Evolutionary conservation across 2,888 invertebrate genomes (phyloP).

Genomic region (Eudemis profundana): DNA sequence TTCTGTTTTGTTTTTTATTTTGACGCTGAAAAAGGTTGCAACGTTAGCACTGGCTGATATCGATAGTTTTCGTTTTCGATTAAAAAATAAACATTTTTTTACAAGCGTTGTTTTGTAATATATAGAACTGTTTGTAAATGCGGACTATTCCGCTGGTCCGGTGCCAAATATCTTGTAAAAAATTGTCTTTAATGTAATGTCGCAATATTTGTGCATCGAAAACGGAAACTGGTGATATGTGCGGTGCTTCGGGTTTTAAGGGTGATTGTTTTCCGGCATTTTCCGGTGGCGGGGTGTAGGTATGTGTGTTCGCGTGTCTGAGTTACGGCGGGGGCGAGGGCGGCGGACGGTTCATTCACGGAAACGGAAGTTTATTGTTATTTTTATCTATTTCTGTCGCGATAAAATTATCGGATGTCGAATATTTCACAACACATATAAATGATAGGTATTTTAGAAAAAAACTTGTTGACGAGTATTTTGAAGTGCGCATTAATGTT

Average conservation of each 20-base stretch:
- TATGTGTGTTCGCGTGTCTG: slow-evolving; percentile 23
- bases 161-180: not conserved
- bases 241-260: slow-evolving; percentile 14
- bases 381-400: not conserved
- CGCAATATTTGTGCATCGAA: slow-evolving; percentile 15
- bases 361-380: slow-evolving; percentile 7
- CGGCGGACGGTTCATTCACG: slow-evolving; percentile 23
- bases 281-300: slow-evolving; percentile 23
- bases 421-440: not conserved
- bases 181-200: not conserved
- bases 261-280: slow-evolving; percentile 24
- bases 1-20: slow-evolving; percentile 35
- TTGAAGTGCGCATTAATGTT: slow-evolving; percentile 8
- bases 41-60: slow-evolving; percentile 32
- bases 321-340: slow-evolving; percentile 29
- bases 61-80: slow-evolving; percentile 31
- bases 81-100: not conserved
- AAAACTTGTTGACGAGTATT: slow-evolving; percentile 9
- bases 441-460: not conserved
- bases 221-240: slow-evolving; percentile 28
- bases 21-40: slow-evolving; percentile 36
- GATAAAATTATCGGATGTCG: not conserved
- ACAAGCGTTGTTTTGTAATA: not conserved
- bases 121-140: slow-evolving; percentile 9
- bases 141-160: not conserved